These are phyloP conservation scores for Hyposoter dolosus DNA, from an alignment of 2,888 invertebrate genomes.

Conservation along the genomic window DNA sequence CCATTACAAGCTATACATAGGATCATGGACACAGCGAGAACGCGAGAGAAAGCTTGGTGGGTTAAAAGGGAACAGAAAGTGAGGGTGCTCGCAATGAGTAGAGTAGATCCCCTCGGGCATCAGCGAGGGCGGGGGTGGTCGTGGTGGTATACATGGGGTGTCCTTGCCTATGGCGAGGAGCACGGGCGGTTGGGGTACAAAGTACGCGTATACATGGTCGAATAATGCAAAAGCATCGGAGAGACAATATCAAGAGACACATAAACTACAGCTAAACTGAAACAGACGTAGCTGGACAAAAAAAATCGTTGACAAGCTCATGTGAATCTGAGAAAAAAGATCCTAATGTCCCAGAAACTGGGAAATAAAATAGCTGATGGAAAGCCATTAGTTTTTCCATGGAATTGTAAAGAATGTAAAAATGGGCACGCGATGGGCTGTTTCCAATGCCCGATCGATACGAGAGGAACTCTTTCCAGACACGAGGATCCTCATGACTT, in stretches of 20 bases:
- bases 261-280: constrained; percentile 60
- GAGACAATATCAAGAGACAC: constrained; percentile 72
- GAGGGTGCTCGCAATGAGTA: constrained; percentile 54
- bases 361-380: no score
- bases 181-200: constrained; percentile 25
- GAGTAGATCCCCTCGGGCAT: constrained; percentile 53
- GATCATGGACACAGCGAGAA: background rate
- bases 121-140: constrained; percentile 2
- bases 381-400: background rate
- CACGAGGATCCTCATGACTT: background rate
- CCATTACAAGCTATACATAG: constrained; percentile 48
- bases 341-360: no score
- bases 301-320: constrained; percentile 1
- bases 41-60: background rate
- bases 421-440: background rate
- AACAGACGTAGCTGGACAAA: constrained; percentile 1
- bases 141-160: constrained; percentile 1
- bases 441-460: background rate
- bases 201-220: constrained; percentile 26
- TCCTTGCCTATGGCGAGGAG: constrained; percentile 36
- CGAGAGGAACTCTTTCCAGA: background rate
- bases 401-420: background rate
- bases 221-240: constrained; percentile 71
- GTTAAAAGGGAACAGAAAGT: background rate
- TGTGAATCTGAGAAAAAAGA: no score